Evolutionary conservation across 2,888 invertebrate genomes (phyloP), one percentile per base, ranked within the genome.

Genomic region (Eudasyphora cyanicolor): DNA sequence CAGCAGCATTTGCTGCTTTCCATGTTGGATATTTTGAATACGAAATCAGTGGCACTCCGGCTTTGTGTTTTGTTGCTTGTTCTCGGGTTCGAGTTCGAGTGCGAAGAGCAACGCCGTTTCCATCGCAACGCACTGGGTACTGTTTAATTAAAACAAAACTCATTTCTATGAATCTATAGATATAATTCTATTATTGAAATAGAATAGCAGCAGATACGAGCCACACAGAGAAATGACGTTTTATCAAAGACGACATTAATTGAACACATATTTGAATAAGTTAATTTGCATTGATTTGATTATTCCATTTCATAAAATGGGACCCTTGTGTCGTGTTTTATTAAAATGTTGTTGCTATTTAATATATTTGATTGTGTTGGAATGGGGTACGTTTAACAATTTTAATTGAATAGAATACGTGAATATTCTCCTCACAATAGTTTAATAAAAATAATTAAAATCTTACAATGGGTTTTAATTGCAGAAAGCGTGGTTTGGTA

Each of bases 61-160:
- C 8, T 32, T 32, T 32, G 8, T 32, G 8, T 8, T n/a, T n/a
- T n/a, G n/a, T n/a, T n/a, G 8, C 5, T 45, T 38, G 38, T 38
- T 14, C 45, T n/a, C 6, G n/a, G n/a, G 2, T n/a, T 45, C 6
- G 45, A n/a, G n/a, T n/a, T n/a, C n/a, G n/a, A n/a, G n/a, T n/a
- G n/a, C n/a, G n/a, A n/a, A n/a, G n/a, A n/a, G n/a, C n/a, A n/a
- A n/a, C n/a, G n/a, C n/a, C n/a, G n/a, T n/a, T 10, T 14, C 45
- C 12, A 45, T 7, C 3, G 45, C 24, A 27, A 29, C 24, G 24
- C 60, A 60, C 12, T 60, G 60, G 0, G 19, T 29, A n/a, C 57
- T 3, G n/a, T 60, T 60, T 60, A 60, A 60, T 60, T 60, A 60
- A 60, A 60, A 60, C 29, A 29, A 60, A 60, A 60, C 14, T 1